A percentile compares a stretch with the other conserved stretches of the same genome.
Conservation (phyloP, 2,113 vertebrate genomes). For the Noctilio leporinus region DNA sequence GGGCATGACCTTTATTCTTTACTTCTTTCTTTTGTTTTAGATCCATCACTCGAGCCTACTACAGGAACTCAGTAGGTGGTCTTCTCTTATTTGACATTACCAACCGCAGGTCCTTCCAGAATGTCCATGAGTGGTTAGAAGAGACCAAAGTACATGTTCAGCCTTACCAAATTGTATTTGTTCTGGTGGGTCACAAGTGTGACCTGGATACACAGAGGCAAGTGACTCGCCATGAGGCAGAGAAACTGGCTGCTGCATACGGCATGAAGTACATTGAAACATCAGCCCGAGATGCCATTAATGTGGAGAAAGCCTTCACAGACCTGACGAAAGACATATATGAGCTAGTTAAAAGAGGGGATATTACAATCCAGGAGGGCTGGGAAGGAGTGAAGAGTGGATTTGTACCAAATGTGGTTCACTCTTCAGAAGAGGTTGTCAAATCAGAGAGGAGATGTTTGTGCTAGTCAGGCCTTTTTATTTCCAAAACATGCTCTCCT, state of each 20-base stretch:
- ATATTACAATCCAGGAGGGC: conserved; percentile 96
- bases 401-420: conserved; percentile 94
- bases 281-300: conserved; percentile 94
- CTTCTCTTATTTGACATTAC: conserved; percentile 98
- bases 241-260: conserved; percentile 92
- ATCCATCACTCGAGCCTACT: conserved; percentile 92
- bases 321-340: conserved; percentile 96
- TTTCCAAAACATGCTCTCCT: conserved; percentile 73
- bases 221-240: conserved; percentile 92
- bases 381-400: conserved; percentile 99
- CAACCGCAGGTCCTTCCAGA: conserved; percentile 96
- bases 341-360: conserved; percentile 93
- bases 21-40: conserved; percentile 74
- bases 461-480: conserved; percentile 85
- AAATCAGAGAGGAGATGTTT: conserved; percentile 91
- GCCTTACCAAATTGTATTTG: conserved; percentile 95
- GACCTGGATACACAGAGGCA: conserved; percentile 95
- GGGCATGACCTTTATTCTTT: conserved; percentile 33
- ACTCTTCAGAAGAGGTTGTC: conserved; percentile 94
- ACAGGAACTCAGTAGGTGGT: conserved; percentile 97
- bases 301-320: conserved; percentile 97
- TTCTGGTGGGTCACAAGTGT: conserved; percentile 96
- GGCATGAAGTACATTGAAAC: conserved; percentile 97
- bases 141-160: conserved; percentile 95
- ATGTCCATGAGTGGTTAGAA: conserved; percentile 91